Conservation (phyloP, 2,888 invertebrate genomes). For the Melanostoma mellinum region DNA sequence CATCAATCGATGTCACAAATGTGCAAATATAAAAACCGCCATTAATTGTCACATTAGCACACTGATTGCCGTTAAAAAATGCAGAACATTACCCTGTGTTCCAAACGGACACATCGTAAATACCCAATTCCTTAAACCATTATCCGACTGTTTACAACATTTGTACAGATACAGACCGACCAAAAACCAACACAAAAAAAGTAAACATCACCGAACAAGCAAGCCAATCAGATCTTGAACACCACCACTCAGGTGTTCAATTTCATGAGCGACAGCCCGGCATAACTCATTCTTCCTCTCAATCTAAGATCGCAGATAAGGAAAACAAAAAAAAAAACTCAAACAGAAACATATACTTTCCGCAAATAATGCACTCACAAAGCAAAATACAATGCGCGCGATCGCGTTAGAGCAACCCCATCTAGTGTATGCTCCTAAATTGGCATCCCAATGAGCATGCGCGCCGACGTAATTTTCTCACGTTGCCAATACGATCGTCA, state of each 20-base stretch:
- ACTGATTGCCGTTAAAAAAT: conserved; percentile 39
- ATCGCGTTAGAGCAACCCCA: conserved; percentile 61
- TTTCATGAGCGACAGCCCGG: conserved; percentile 70
- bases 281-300: conserved; percentile 69
- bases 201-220: conserved; percentile 49
- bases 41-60: conserved; percentile 54
- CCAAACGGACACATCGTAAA: conserved; percentile 44
- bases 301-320: conserved; percentile 54
- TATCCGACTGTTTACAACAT: conserved; percentile 52
- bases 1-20: conserved; percentile 36
- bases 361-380: conserved; percentile 48
- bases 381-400: conserved; percentile 26
- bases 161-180: conserved; percentile 5
- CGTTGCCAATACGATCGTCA: conserved; percentile 72
- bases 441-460: conserved; percentile 65
- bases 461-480: conserved; percentile 65
- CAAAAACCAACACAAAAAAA: neutral
- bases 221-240: conserved; percentile 68
- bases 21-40: conserved; percentile 7
- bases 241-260: conserved; percentile 70
- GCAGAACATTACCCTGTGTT: conserved; percentile 34
- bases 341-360: conserved; percentile 46
- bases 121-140: conserved; percentile 52
- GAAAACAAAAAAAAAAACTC: neutral
- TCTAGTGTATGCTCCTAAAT: conserved; percentile 56